phyloP scores from a whole-genome alignment of 2,113 vertebrate species.

The Paramisgurnus dabryanus region DNA sequence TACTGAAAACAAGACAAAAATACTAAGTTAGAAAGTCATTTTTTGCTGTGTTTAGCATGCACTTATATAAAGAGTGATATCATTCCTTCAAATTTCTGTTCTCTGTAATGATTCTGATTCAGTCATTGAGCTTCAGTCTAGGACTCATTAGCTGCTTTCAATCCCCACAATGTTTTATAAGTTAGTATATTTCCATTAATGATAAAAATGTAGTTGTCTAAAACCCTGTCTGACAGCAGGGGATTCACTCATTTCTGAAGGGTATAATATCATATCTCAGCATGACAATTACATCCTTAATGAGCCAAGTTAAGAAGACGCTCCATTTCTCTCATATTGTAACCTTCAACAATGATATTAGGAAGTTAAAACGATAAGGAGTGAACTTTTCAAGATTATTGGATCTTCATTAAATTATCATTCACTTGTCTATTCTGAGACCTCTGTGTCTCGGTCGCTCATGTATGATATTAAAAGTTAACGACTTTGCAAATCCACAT shows the following conservation, averaged over 20 bases:
- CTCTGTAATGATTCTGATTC: neutral
- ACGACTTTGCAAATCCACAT: neutral
- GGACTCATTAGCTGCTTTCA: neutral
- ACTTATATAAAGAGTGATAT: neutral
- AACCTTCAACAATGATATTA: neutral
- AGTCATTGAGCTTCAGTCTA: neutral
- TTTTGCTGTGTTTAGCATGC: neutral
- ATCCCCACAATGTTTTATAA: neutral
- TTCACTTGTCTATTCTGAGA: neutral
- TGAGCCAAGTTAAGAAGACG: neutral
- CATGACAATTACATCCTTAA: neutral
- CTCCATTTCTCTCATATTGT: neutral
- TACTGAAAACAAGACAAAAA: too few relatives aligned
- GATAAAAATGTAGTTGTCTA: neutral
- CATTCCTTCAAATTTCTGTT: neutral
- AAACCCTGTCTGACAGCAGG: neutral
- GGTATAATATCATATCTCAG: constrained; percentile 1
- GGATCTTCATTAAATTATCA: neutral
- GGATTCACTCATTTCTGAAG: neutral
- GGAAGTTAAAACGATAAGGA: neutral
- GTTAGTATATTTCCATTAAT: constrained; percentile 19
- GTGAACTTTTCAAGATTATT: neutral
- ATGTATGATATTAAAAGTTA: neutral
- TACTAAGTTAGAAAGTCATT: too few relatives aligned
- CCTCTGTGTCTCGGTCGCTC: neutral